phyloP scores from a whole-genome alignment of 2,888 invertebrate genomes.

The Ferdinandea cuprea region DNA sequence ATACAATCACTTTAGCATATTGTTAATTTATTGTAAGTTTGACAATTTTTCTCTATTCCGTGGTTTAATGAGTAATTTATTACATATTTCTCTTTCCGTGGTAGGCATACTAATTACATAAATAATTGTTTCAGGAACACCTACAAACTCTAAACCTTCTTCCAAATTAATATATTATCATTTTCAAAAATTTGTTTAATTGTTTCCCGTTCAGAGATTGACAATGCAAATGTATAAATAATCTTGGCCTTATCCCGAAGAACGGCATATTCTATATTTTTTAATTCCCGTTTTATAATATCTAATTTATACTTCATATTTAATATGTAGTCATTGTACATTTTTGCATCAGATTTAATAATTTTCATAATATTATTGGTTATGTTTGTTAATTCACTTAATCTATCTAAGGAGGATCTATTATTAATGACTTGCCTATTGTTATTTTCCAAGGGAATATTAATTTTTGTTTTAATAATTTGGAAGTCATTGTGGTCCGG shows the following conservation, averaged over 20 bases:
- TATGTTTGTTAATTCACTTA: constrained; percentile 50
- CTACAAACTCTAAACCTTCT: too few relatives aligned
- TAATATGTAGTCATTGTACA: too few relatives aligned
- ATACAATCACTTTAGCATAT: too few relatives aligned
- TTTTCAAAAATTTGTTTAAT: too few relatives aligned
- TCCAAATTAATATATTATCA: too few relatives aligned
- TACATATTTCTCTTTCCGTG: too few relatives aligned
- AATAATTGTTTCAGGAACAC: too few relatives aligned
- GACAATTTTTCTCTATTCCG: too few relatives aligned
- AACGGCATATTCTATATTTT: constrained; percentile 64
- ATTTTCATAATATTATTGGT: constrained; percentile 39
- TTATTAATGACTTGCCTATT: constrained; percentile 67
- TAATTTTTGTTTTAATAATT: constrained; percentile 54
- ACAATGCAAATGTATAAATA: constrained; percentile 67
- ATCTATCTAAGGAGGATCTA: constrained; percentile 47
- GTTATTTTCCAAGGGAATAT: constrained; percentile 58
- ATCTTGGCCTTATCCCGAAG: constrained; percentile 63
- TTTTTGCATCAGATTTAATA: constrained; percentile 28
- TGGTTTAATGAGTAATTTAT: too few relatives aligned
- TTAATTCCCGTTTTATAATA: constrained; percentile 65
- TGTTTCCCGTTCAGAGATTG: constrained; percentile 65
- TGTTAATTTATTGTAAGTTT: too few relatives aligned
- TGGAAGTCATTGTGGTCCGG: constrained; percentile 57
- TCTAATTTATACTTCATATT: constrained; percentile 61
- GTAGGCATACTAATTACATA: too few relatives aligned